Evolutionary conservation across 2,888 invertebrate species (phyloP).

Genomic region (Sthenelais limicola): DNA sequence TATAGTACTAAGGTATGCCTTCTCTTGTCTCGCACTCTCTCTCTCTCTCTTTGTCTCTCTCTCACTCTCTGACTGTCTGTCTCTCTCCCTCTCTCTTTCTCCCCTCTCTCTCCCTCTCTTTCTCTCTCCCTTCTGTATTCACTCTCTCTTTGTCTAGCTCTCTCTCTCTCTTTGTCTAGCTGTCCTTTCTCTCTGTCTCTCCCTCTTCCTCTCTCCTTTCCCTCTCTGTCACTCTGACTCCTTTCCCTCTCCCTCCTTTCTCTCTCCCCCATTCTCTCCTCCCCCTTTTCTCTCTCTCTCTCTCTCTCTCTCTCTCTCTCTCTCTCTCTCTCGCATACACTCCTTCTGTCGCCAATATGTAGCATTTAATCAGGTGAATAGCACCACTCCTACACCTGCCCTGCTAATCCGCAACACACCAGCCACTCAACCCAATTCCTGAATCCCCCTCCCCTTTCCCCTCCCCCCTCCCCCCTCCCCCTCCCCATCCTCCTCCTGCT

Average conservation of each 20-base stretch:
- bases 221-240: not conserved
- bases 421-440: not conserved
- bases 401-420: too few relatives aligned
- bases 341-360: too few relatives aligned
- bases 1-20: too few relatives aligned
- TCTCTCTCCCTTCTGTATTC: not conserved
- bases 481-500: not conserved
- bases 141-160: not conserved
- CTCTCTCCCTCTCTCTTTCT: not conserved
- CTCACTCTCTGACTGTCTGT: not conserved
- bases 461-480: constrained; percentile 21
- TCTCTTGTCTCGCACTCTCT: not conserved
- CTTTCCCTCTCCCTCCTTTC: constrained; percentile 7
- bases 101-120: not conserved
- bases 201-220: not conserved
- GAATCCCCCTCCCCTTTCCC: not conserved
- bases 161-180: not conserved
- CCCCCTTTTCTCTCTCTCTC: too few relatives aligned
- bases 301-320: too few relatives aligned
- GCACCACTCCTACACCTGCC: too few relatives aligned
- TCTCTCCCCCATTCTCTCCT: not conserved
- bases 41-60: not conserved
- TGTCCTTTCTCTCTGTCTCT: not conserved
- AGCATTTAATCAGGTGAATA: too few relatives aligned
- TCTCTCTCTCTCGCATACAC: too few relatives aligned